These are phyloP conservation scores for Microcebus lehilahytsara DNA, from an alignment of 2,113 vertebrate genomes.

Conservation along the genomic window DNA sequence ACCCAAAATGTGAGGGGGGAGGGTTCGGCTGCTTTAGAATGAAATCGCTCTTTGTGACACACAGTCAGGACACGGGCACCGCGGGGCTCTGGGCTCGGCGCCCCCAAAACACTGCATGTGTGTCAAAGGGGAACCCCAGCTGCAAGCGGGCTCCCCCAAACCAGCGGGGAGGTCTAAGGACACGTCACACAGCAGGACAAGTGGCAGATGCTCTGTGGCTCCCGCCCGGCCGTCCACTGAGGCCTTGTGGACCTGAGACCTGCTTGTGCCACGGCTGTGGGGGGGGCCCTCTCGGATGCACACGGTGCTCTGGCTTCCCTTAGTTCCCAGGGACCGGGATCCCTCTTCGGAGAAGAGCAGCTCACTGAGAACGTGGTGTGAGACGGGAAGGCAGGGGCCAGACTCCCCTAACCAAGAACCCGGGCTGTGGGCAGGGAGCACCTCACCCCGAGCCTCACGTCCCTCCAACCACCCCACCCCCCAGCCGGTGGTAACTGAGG, in stretches of 20 bases:
- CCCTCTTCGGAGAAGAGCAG: not conserved
- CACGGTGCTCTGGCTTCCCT: accelerated
- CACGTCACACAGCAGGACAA: accelerated
- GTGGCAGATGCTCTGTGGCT: accelerated
- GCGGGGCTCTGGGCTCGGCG: accelerated
- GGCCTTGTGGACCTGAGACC: accelerated
- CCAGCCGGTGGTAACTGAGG: accelerated
- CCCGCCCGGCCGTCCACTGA: accelerated
- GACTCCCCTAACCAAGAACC: not conserved
- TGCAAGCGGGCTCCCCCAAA: accelerated
- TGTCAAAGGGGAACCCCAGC: not conserved
- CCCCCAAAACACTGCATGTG: accelerated
- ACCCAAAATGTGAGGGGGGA: accelerated
- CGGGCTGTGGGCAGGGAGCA: accelerated
- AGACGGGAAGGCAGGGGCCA: not conserved
- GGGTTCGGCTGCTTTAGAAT: not conserved
- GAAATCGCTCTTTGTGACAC: not conserved
- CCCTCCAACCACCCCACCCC: not conserved
- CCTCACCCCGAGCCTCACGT: accelerated
- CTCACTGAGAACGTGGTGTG: not conserved
- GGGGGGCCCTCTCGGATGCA: accelerated
- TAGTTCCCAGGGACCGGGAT: not conserved
- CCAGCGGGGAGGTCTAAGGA: accelerated
- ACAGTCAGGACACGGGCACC: not conserved
- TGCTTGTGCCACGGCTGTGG: not conserved